A percentile compares a stretch with the other conserved stretches of the same genome.
phyloP scores from a whole-genome alignment of 2,113 vertebrate genomes.

The Microtus montanus region DNA sequence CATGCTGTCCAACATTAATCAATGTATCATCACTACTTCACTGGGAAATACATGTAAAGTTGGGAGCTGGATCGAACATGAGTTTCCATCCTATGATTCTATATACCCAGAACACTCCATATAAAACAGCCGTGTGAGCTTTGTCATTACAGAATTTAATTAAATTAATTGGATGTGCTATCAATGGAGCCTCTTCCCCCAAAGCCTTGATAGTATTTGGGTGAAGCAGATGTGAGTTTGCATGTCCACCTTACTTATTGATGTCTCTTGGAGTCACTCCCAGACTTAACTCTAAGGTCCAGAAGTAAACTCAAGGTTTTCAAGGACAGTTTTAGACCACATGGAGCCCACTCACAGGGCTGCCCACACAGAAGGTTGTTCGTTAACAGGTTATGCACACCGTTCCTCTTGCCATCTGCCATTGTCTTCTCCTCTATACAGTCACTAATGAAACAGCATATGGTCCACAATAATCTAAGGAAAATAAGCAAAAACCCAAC shows the following conservation, averaged over 20 bases:
- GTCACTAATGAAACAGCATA: background rate
- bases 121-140: background rate
- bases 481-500: slow-evolving; percentile 10
- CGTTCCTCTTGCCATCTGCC: background rate
- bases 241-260: background rate
- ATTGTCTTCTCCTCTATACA: background rate
- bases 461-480: background rate
- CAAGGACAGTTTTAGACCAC: background rate
- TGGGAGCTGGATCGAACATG: background rate
- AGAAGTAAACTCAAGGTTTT: background rate
- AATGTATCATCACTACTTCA: background rate
- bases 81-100: background rate
- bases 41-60: background rate
- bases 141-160: background rate
- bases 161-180: background rate
- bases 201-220: background rate
- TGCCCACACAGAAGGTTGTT: too few relatives aligned
- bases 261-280: background rate
- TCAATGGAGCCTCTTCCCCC: background rate
- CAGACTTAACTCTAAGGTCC: background rate
- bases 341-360: background rate
- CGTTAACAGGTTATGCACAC: background rate
- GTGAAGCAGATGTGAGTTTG: background rate
- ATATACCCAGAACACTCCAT: background rate
- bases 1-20: background rate